These are phyloP conservation scores for Adrianichthys oophorus DNA, from an alignment of 2,797 vertebrate genomes.

Conservation along the genomic window DNA sequence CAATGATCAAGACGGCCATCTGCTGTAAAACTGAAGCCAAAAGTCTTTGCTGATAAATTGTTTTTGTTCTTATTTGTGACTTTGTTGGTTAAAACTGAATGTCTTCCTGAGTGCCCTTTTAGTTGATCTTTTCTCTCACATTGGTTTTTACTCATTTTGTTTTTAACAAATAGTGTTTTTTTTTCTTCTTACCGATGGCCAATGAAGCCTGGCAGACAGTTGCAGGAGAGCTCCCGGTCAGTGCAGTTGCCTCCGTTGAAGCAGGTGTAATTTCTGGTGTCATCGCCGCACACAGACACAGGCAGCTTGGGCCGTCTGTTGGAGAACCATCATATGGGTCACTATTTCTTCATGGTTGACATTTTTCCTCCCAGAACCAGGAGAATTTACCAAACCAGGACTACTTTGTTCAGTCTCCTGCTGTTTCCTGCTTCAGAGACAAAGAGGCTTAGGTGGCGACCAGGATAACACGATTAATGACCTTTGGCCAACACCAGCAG, in stretches of 20 bases:
- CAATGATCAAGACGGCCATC: no score
- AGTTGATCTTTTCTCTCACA: no score
- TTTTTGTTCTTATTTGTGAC: neutral
- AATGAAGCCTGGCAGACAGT: conserved; percentile 81
- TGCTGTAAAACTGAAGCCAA: no score
- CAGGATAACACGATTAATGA: conserved; percentile 61
- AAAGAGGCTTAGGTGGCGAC: conserved; percentile 59
- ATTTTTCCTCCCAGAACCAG: conserved; percentile 19
- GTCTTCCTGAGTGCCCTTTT: neutral
- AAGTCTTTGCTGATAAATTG: no score
- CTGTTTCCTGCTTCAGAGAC: conserved; percentile 31
- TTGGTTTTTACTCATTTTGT: neutral
- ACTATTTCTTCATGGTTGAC: neutral
- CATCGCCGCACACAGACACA: conserved; percentile 84
- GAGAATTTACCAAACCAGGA: conserved; percentile 13
- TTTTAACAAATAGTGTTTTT: neutral
- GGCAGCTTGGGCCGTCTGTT: conserved; percentile 79
- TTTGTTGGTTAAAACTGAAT: no score
- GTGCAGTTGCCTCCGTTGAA: conserved; percentile 90
- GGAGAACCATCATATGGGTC: conserved; percentile 7
- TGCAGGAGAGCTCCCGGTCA: conserved; percentile 71
- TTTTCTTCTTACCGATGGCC: conserved; percentile 83
- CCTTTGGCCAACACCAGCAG: conserved; percentile 41
- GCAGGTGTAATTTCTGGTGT: conserved; percentile 86
- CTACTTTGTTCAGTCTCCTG: conserved; percentile 17